Percentiles rank a stretch among this genome's conserved stretches.
Conservation (phyloP, 2,113 vertebrate species). For the Etheostoma spectabile region DNA sequence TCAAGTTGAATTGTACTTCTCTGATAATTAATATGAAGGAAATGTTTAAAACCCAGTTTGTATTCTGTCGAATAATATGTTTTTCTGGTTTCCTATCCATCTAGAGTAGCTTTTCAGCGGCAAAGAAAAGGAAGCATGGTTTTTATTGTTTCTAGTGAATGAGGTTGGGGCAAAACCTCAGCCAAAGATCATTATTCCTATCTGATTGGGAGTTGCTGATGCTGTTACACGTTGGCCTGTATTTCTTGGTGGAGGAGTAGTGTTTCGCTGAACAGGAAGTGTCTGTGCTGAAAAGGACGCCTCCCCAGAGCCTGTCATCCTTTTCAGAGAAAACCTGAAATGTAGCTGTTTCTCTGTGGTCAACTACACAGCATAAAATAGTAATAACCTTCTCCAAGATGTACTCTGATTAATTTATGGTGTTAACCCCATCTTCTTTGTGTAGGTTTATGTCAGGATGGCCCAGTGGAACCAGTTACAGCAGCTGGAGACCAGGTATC, state of each 20-base stretch:
- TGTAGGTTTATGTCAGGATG: slow-evolving; percentile 84
- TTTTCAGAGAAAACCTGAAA: slow-evolving; percentile 46
- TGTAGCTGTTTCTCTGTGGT: slow-evolving; percentile 27
- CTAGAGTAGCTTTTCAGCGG: neutral
- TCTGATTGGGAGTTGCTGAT: neutral
- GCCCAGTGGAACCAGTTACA: slow-evolving; percentile 99
- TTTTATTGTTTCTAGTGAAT: slow-evolving; percentile 1
- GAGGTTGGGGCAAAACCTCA: neutral
- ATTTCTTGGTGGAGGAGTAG: slow-evolving; percentile 38
- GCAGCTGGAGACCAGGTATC: slow-evolving; percentile 95
- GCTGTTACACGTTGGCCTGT: slow-evolving; percentile 30
- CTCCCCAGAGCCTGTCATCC: neutral
- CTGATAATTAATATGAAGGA: neutral
- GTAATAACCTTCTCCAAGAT: neutral
- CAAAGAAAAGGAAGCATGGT: slow-evolving; percentile 19
- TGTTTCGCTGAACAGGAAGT: slow-evolving; percentile 73
- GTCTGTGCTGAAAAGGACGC: slow-evolving; percentile 19
- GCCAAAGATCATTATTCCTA: slow-evolving; percentile 21
- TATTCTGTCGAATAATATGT: neutral
- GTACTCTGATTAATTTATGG: neutral
- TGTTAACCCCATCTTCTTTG: neutral
- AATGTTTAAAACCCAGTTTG: neutral
- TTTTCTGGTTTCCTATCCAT: slow-evolving; percentile 9
- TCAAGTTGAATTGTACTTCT: neutral
- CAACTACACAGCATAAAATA: neutral